A percentile compares a stretch with the other conserved stretches of the same genome.
phyloP scores from a whole-genome alignment of 2,888 invertebrate species.

The Peribatodes rhomboidaria region DNA sequence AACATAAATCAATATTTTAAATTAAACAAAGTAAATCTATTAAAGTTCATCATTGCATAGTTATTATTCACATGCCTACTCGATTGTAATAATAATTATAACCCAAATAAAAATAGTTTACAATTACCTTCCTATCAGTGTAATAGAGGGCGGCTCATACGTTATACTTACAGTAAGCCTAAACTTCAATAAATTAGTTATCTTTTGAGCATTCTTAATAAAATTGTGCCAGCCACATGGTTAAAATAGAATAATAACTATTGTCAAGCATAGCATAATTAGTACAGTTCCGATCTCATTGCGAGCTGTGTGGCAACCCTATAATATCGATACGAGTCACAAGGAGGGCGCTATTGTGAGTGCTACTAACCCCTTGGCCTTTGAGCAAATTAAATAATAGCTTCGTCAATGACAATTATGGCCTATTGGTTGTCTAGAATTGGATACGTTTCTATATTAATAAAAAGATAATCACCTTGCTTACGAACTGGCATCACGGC shows the following conservation, averaged over 20 bases:
- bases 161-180: background rate
- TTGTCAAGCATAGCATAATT: conserved; percentile 1
- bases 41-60: too few species aligned
- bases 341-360: conserved; percentile 61
- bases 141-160: background rate
- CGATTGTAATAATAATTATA: too few species aligned
- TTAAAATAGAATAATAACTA: background rate
- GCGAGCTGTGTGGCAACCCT: conserved; percentile 59
- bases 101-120: too few species aligned
- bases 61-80: too few species aligned
- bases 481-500: conserved; percentile 91
- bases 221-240: too few species aligned
- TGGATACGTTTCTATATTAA: background rate
- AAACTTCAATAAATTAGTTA: background rate
- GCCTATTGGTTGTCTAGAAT: background rate
- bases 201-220: background rate
- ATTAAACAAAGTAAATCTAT: too few species aligned
- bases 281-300: background rate
- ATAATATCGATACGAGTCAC: conserved; percentile 64
- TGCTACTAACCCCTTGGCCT: conserved; percentile 60
- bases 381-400: conserved; percentile 52
- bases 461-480: conserved; percentile 85
- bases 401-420: conserved; percentile 46
- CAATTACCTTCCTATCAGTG: background rate
- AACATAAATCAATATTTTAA: too few species aligned